Percentiles rank a stretch among this genome's conserved stretches.
Evolutionary conservation across 2,797 vertebrate genomes (phyloP).

Genomic region (Margarornis squamiger): DNA sequence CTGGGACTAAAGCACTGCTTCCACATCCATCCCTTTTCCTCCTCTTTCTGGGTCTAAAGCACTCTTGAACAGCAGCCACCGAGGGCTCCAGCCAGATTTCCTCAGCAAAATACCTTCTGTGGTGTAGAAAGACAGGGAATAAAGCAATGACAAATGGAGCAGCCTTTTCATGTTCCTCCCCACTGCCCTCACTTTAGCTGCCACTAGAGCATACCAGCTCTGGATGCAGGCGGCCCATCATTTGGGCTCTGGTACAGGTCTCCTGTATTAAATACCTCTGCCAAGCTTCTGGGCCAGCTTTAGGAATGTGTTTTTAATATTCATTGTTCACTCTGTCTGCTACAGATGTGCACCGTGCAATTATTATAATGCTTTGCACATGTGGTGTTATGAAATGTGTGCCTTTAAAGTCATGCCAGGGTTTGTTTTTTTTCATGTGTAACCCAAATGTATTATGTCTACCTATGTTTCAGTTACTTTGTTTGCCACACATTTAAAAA

Average conservation of each 20-base stretch:
- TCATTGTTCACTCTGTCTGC: conserved; percentile 70
- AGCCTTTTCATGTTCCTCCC: neutral
- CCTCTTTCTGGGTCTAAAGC: neutral
- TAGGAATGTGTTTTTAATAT: conserved; percentile 75
- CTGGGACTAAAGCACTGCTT: conserved; percentile 20
- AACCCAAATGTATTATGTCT: conserved; percentile 73
- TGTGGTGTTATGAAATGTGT: conserved; percentile 74
- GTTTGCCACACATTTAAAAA: conserved; percentile 45
- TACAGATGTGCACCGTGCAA: conserved; percentile 70
- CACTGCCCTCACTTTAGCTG: neutral
- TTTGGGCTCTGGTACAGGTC: conserved; percentile 13
- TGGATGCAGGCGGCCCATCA: neutral
- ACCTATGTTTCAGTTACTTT: conserved; percentile 73
- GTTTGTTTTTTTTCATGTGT: conserved; percentile 29
- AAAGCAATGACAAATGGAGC: neutral
- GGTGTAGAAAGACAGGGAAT: neutral
- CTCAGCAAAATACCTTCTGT: conserved; percentile 1
- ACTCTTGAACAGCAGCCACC: conserved; percentile 38
- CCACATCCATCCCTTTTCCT: conserved; percentile 5
- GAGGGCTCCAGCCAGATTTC: conserved; percentile 28
- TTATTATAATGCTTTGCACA: conserved; percentile 79
- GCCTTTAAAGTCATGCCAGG: conserved; percentile 76
- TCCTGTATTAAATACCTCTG: neutral
- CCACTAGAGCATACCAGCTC: conserved; percentile 36
- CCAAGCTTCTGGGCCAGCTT: conserved; percentile 54